Conservation (phyloP, 2,113 vertebrate species). For the Nettapus auritus region DNA sequence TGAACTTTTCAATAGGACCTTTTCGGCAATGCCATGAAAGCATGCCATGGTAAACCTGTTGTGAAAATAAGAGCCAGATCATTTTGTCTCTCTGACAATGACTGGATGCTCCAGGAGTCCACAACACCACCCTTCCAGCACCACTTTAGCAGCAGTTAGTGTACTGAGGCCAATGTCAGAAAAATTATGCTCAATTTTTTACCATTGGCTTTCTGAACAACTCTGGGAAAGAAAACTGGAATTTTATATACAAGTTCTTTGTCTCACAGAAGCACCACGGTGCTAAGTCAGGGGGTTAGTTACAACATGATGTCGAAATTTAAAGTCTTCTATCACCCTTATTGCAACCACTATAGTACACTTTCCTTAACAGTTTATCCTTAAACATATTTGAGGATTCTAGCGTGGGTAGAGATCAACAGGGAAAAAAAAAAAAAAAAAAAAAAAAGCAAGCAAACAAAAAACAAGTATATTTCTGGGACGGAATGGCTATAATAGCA, state of each 20-base stretch:
- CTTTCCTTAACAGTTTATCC: not conserved
- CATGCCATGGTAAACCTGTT: not conserved
- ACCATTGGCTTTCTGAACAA: not conserved
- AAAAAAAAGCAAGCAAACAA: not conserved
- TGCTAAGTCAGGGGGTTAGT: not conserved
- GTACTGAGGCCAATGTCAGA: not conserved
- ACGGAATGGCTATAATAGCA: not conserved
- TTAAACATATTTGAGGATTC: not conserved
- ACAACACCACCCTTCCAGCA: not conserved
- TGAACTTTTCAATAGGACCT: constrained; percentile 19
- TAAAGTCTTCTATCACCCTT: not conserved
- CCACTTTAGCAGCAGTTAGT: not conserved
- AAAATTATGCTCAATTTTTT: not conserved
- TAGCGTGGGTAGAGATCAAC: not conserved
- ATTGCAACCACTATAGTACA: not conserved
- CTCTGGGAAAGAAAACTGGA: not conserved
- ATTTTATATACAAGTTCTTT: not conserved
- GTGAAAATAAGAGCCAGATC: not conserved
- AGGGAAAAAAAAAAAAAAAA: not conserved
- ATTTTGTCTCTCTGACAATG: not conserved
- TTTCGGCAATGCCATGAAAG: not conserved
- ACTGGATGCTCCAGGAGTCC: not conserved
- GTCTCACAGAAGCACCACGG: not conserved
- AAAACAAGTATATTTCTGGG: not conserved
- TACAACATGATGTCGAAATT: not conserved